Evolutionary conservation across 2,797 vertebrate species (phyloP), one percentile per base, ranked within the genome.

Genomic region (Monodelphis domestica): DNA sequence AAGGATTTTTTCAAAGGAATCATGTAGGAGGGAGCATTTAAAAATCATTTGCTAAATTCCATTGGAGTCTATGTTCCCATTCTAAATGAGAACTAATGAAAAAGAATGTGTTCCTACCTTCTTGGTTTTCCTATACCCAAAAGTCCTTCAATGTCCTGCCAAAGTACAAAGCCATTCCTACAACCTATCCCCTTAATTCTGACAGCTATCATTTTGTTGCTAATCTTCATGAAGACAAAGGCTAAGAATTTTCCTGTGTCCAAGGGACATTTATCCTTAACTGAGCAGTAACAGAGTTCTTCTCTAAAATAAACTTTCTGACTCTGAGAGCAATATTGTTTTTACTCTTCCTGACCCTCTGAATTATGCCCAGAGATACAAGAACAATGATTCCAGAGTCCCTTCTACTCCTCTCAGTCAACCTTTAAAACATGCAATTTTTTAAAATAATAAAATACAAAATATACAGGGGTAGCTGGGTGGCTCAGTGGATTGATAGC

Each of bases 271-370:
- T 91, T 45, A 38, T 33, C 38, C n/a, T 78, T 70, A 94, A 63
- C 11, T 87, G 57, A 91, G 84, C 26, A 84, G 0, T 54, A 94
- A 91, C 11, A 87, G 55, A 51, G 17, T 45, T n/a, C 45, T 88
- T 90, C 90, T 91, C 89, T 29, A 53, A 53, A 94, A 93, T 50
- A 87, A 89, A 87, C 11, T 55, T 54, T 52, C 59, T 92, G n/a
- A 56, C 26, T 89, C 50, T 28, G 21, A 57, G 50, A 4, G n/a
- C 63, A 91, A 89, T 89, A 91, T 10, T 14, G 11, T 63, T 94
- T 55, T 28, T 51, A n/a, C 59, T 70, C n/a, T 70, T 70, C 21
- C n/a, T n/a, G 38, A 24, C 33, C 59, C 89, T 52, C 54, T 91
- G 38, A 89, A 91, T 24, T 89, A 53, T 87, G 89, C 63, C 53